These are phyloP conservation scores for Camelus dromedarius DNA, from an alignment of 2,113 vertebrate species.

Conservation along the genomic window DNA sequence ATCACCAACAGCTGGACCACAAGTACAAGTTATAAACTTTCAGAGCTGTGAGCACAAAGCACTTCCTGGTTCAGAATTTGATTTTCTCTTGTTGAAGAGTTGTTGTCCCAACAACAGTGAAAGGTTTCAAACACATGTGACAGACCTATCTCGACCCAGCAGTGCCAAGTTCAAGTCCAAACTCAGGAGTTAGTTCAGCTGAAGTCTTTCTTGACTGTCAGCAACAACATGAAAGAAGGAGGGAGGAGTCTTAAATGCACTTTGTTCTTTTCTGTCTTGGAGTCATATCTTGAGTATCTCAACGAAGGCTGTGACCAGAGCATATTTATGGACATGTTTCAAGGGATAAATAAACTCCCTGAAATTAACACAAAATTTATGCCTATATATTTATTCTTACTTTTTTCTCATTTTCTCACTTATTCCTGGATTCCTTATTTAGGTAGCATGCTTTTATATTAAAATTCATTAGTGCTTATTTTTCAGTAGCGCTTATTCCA, in stretches of 20 bases:
- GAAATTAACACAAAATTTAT: background rate
- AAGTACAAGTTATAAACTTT: background rate
- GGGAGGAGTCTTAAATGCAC: background rate
- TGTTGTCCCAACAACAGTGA: background rate
- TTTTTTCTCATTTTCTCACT: background rate
- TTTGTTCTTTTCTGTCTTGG: background rate
- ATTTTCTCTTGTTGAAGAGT: background rate
- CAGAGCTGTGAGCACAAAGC: background rate
- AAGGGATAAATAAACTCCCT: background rate
- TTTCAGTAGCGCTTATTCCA: background rate
- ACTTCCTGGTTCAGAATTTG: background rate
- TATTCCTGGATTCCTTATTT: conserved; percentile 38
- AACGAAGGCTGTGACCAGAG: background rate
- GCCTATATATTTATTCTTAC: background rate
- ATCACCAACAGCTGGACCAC: background rate
- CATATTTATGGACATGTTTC: background rate
- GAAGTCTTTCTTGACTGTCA: background rate
- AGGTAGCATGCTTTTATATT: background rate
- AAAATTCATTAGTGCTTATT: conserved; percentile 6
- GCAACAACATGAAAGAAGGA: background rate
- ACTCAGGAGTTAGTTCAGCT: background rate
- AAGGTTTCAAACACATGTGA: background rate
- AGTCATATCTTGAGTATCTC: background rate
- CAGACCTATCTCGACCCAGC: background rate
- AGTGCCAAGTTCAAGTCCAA: background rate